These are phyloP conservation scores for Amphipyra tragopoginis DNA, from an alignment of 2,888 invertebrate species.

Conservation along the genomic window DNA sequence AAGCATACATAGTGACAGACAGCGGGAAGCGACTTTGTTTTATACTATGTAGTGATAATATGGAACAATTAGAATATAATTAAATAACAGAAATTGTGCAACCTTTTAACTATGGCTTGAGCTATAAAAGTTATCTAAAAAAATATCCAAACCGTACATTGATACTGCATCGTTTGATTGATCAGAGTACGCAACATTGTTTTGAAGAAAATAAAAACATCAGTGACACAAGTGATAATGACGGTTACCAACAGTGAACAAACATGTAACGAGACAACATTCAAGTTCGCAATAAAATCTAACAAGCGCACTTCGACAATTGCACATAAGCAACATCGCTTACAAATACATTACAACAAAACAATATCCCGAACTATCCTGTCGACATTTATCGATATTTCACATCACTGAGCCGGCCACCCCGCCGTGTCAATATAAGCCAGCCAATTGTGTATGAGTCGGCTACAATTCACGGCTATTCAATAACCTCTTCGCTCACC, in stretches of 20 bases:
- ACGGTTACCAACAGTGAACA: background rate
- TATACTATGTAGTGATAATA: no score
- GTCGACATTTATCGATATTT: constrained; percentile 58
- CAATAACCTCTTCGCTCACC: constrained; percentile 82
- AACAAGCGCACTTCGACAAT: constrained; percentile 47
- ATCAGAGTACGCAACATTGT: no score
- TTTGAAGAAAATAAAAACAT: no score
- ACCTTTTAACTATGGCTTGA: no score
- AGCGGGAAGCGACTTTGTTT: no score
- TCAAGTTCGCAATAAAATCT: constrained; percentile 48
- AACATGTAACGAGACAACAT: constrained; percentile 39
- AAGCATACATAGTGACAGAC: no score
- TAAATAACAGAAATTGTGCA: no score
- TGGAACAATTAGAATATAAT: no score
- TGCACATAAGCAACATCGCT: constrained; percentile 49
- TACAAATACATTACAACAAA: constrained; percentile 52
- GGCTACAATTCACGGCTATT: constrained; percentile 83
- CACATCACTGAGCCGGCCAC: constrained; percentile 75
- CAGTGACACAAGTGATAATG: no score
- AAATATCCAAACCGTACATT: no score
- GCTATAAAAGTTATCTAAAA: no score
- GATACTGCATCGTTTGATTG: no score
- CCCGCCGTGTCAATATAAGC: constrained; percentile 85
- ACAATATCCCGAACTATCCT: constrained; percentile 49
- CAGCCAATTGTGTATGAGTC: constrained; percentile 85